Percentiles rank a stretch among this genome's conserved stretches.
phyloP scores from a whole-genome alignment of 2,113 vertebrate species.

The Psettodes erumei region DNA sequence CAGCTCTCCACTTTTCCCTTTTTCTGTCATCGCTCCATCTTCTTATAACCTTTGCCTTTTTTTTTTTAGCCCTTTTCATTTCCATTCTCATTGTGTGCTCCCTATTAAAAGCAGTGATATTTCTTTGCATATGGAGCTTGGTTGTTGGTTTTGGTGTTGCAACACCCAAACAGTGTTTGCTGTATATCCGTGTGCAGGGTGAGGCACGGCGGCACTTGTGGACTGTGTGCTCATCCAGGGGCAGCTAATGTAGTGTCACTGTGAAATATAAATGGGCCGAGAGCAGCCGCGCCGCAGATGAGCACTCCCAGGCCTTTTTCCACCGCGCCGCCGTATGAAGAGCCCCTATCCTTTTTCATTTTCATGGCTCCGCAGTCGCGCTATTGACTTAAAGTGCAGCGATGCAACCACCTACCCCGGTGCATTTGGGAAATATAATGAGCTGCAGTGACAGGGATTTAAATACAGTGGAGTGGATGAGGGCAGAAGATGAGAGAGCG shows the following conservation, averaged over 20 bases:
- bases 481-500: conserved; percentile 64
- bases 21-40: neutral
- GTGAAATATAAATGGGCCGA: conserved; percentile 74
- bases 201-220: conserved; percentile 30
- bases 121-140: conserved; percentile 18
- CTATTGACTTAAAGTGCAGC: conserved; percentile 75
- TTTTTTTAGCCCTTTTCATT: neutral
- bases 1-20: neutral
- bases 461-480: conserved; percentile 65
- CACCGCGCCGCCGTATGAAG: conserved; percentile 61
- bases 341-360: conserved; percentile 69
- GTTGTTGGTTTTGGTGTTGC: conserved; percentile 32
- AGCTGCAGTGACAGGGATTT: conserved; percentile 59
- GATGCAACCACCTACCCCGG: conserved; percentile 68
- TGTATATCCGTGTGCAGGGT: conserved; percentile 29
- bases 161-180: conserved; percentile 19
- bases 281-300: conserved; percentile 67
- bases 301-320: conserved; percentile 70
- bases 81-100: conserved; percentile 13
- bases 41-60: neutral
- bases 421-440: conserved; percentile 71
- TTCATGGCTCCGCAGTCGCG: conserved; percentile 61
- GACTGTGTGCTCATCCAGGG: conserved; percentile 62
- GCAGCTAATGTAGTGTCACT: conserved; percentile 72
- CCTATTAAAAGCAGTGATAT: conserved; percentile 1